Conservation (phyloP, 2,888 invertebrate genomes). For the Brachynemurus nebulosus region DNA sequence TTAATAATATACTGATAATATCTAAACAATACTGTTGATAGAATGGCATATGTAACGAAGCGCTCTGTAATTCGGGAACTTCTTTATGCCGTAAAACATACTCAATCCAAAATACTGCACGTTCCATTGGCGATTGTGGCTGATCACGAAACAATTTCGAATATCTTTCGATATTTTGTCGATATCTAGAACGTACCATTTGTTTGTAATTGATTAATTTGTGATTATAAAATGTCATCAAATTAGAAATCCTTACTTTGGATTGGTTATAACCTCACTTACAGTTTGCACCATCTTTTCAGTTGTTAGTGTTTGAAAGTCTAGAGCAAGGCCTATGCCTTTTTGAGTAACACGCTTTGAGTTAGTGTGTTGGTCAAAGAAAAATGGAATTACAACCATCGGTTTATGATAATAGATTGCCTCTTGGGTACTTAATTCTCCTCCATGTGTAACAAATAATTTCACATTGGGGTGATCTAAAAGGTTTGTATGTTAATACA, state of each 20-base stretch:
- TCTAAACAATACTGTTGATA: slow-evolving; percentile 15
- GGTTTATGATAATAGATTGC: slow-evolving; percentile 21
- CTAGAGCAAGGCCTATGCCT: slow-evolving; percentile 19
- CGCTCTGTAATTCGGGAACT: slow-evolving; percentile 14
- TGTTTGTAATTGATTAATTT: too few species aligned
- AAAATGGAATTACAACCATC: slow-evolving; percentile 23
- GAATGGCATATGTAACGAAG: slow-evolving; percentile 13
- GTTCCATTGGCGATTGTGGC: slow-evolving; percentile 16
- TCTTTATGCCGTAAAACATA: slow-evolving; percentile 17
- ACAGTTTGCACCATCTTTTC: slow-evolving; percentile 18
- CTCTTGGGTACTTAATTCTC: slow-evolving; percentile 23
- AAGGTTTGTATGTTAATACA: too few species aligned
- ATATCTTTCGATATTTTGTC: slow-evolving; percentile 14
- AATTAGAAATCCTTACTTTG: slow-evolving; percentile 21
- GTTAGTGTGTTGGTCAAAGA: slow-evolving; percentile 25
- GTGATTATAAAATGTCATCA: too few species aligned
- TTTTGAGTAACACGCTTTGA: slow-evolving; percentile 20
- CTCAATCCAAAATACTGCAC: slow-evolving; percentile 19
- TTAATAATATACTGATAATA: slow-evolving; percentile 11
- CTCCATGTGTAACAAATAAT: slow-evolving; percentile 21
- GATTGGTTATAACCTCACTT: slow-evolving; percentile 19
- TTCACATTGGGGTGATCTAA: slow-evolving; percentile 19
- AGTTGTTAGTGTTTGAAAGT: slow-evolving; percentile 17
- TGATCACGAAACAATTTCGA: slow-evolving; percentile 17
- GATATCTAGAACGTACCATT: too few species aligned